Base-by-base conservation (phyloP, 2,888 invertebrate species). In the Ophion obscuratus region DNA sequence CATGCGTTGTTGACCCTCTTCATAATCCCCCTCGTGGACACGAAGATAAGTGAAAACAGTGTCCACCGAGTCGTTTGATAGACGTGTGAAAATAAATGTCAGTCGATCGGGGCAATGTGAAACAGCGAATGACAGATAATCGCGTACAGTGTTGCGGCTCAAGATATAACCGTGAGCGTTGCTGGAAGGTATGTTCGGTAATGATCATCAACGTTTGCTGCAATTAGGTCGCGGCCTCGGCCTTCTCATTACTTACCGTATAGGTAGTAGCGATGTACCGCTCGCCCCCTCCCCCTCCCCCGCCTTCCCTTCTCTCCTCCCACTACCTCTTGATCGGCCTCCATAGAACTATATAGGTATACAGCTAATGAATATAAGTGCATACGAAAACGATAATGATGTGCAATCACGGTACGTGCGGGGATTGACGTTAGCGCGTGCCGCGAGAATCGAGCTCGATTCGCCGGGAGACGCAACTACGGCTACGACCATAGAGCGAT, bases 241-340 rank as follows among this genome's bases (percentile, higher is more conserved):
- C 81, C 84, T 87, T 88, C 85, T 88, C 85, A 87, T 88, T 88
- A 87, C 87, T 88, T 79, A 85, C 83, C 70, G 83, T 88, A 84
- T 85, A 83, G 70, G 84, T 87, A 78, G 79, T 61, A 68, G 68
- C 67, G 17, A 61, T 44, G 44, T 81, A 59, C 36, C 47, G 47
- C 24, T 20, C 61, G 20, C 62, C 70, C 47, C 44, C 17, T 1
- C 24, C 36, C 64, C 24, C 17, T 3, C 47, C 14, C 66, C 36
- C 17, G 20, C 64, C 10, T 3, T 1, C 44, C 44, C 40, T 24
- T 17, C 17, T 17, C 10, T 11, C 24, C 31, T 31, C 27, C 4
- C 31, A 9, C 64, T 47, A 9, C 31, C 64, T 0, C 47, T 53
- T 11, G 6, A 61, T 36, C 57, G 4, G 27, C 31, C n/a, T 64